Evolutionary conservation across 1,140 invertebrate species (phyloP), one percentile per base, ranked within the genome.

Genomic region (Amyelois transitella): DNA sequence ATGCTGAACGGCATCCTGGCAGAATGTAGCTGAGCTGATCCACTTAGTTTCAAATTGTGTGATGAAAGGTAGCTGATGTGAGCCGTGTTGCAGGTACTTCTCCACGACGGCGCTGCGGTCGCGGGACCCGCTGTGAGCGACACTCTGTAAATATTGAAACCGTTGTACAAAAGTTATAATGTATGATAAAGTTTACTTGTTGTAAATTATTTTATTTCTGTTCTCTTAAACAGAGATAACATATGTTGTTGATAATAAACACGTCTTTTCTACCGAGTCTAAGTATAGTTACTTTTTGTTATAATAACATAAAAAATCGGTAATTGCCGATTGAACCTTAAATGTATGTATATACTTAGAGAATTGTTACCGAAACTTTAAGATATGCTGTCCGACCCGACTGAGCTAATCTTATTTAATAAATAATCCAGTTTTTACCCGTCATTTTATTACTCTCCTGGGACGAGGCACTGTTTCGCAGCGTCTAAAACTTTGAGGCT

Each of bases 41-140:
- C 32, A 14, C 2, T 38, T 38, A 38, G 32, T 2, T n/a, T n/a
- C 12, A 38, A 2, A 38, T 2, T 1, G 1, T 38, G n/a, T 38
- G 5, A 8, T 14, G 12, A 38, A 8, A 24, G 17, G 32, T 14
- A n/a, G 21, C 1, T n/a, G 7, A n/a, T 1, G 19, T 25, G n/a
- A 12, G 24, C 14, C 32, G 12, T 51, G 22, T 62, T 63, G 54
- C 64, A 69, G 69, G 49, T 62, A 60, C 55, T 54, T 51, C 54
- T 50, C 65, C 22, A 51, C 62, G 12, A 51, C 22, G n/a, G 53
- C 59, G 48, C 47, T 48, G 57, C 44, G n/a, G 44, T 28, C 43
- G 45, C 64, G 58, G 7, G 55, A 48, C 32, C 59, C 51, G 14
- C 44, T 58, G 28, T 58, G 50, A 60, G 43, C 24, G 22, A 28